These are phyloP conservation scores for Polydrusus pterygomalis DNA, from an alignment of 2,888 invertebrate genomes.

Conservation along the genomic window DNA sequence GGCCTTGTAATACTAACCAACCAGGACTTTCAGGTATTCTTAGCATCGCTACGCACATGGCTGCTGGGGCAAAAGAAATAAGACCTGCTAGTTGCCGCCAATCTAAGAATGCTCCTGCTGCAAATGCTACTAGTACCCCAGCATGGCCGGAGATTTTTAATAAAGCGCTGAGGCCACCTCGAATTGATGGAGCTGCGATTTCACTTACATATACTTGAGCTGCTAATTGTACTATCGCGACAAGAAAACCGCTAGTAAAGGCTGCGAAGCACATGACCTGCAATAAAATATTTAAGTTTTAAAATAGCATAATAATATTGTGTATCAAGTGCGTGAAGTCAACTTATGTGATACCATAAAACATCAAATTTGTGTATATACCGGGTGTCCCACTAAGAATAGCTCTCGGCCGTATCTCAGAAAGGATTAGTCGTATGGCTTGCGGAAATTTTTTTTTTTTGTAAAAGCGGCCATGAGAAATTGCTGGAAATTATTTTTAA, in stretches of 20 bases:
- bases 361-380: too few relatives aligned
- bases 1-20: constrained; percentile 84
- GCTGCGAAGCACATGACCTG: constrained; percentile 86
- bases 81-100: constrained; percentile 90
- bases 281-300: constrained; percentile 24
- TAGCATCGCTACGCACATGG: constrained; percentile 84
- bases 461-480: too few relatives aligned
- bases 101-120: constrained; percentile 87
- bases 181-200: constrained; percentile 89
- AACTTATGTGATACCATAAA: too few relatives aligned
- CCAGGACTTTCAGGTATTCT: constrained; percentile 94
- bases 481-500: too few relatives aligned
- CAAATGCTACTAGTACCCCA: constrained; percentile 89
- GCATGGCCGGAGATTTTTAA: constrained; percentile 90
- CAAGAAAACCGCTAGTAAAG: constrained; percentile 82
- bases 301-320: too few relatives aligned
- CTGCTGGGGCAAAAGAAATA: constrained; percentile 85
- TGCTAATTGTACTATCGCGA: constrained; percentile 70
- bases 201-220: constrained; percentile 89
- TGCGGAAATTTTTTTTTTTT: too few relatives aligned
- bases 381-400: too few relatives aligned
- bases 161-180: constrained; percentile 90
- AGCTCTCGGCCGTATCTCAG: too few relatives aligned
- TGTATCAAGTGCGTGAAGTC: too few relatives aligned
- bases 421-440: too few relatives aligned